Evolutionary conservation across 2,113 vertebrate species (phyloP), one percentile per base, ranked within the genome.

Genomic region (Chloropsis hardwickii): DNA sequence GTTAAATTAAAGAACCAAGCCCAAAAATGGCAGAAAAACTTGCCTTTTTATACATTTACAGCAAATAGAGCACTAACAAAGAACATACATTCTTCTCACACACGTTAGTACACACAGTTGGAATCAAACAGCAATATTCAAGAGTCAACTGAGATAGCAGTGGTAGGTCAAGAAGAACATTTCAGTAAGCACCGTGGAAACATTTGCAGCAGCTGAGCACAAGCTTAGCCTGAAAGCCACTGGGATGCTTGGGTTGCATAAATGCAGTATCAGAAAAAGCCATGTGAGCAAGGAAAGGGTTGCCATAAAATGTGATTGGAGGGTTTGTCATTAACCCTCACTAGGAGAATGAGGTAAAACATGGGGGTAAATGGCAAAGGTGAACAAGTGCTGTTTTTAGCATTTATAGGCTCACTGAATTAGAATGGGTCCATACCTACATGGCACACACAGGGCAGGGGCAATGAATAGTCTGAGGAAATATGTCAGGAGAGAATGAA

Each of bases 11-110:
- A 69, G 17, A 71, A 44, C 24, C 37, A 39, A 72, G 28, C 22
- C 50, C 13, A 3, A 60, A 50, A 66, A 22, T 19, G 7, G 14
- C 29, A 82, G 51, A 45, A 86, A 80, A 44, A 6, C 2, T 2
- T n/a, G 2, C 0, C 0, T 5, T 10, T 73, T 37, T 3, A 51
- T 72, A 56, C 10, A 57, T 57, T 69, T 48, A 9, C 22, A 44
- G 13, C 11, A 65, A 76, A 42, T 14, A 66, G 11, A 87, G 16
- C 4, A 24, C 42, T 42, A 73, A 35, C 9, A 78, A 86, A 80
- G 42, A 72, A 14, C 7, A 53, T 53, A 6, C 33, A 31, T 31
- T 82, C 22, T 40, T 76, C 27, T 83, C 45, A 45, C 17, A 54
- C 1, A 0, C 8, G 12, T 35, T 44, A 58, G 29, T 2, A 4